phyloP scores from a whole-genome alignment of 2,113 vertebrate genomes.

The Salvelinus alpinus region DNA sequence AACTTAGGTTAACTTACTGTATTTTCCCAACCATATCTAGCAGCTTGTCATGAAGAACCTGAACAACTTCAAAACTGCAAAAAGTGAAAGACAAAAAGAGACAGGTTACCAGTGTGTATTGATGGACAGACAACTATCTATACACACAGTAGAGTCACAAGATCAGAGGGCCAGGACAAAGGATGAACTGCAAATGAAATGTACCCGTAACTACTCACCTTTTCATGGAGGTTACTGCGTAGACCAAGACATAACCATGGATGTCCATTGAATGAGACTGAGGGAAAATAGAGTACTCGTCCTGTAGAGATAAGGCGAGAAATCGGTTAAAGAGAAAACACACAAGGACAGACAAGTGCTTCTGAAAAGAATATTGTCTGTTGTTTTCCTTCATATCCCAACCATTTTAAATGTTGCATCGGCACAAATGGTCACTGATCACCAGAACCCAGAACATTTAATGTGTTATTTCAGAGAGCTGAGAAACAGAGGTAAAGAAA shows the following conservation, averaged over 20 bases:
- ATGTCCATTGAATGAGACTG: conserved; percentile 83
- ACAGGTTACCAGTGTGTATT: conserved; percentile 13
- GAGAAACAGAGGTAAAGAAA: too few relatives aligned
- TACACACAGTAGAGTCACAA: not conserved
- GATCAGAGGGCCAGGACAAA: not conserved
- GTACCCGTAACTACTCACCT: conserved; percentile 69
- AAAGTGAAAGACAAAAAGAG: conserved; percentile 42
- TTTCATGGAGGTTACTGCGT: conserved; percentile 81
- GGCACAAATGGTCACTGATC: too few relatives aligned
- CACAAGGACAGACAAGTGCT: too few relatives aligned
- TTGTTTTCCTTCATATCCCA: too few relatives aligned
- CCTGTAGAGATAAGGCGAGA: conserved; percentile 59
- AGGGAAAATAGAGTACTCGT: conserved; percentile 85
- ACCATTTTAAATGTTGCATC: too few relatives aligned
- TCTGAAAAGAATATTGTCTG: too few relatives aligned
- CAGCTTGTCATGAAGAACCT: conserved; percentile 81
- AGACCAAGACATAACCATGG: conserved; percentile 84
- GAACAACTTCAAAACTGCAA: conserved; percentile 85
- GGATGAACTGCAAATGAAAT: not conserved
- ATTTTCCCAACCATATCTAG: conserved; percentile 82
- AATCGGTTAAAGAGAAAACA: not conserved
- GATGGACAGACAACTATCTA: not conserved
- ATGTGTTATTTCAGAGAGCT: too few relatives aligned
- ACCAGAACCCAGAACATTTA: too few relatives aligned
- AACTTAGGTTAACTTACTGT: conserved; percentile 67